Evolutionary conservation across 2,797 vertebrate species (phyloP).

Genomic region (Orientallactaga sibirica): DNA sequence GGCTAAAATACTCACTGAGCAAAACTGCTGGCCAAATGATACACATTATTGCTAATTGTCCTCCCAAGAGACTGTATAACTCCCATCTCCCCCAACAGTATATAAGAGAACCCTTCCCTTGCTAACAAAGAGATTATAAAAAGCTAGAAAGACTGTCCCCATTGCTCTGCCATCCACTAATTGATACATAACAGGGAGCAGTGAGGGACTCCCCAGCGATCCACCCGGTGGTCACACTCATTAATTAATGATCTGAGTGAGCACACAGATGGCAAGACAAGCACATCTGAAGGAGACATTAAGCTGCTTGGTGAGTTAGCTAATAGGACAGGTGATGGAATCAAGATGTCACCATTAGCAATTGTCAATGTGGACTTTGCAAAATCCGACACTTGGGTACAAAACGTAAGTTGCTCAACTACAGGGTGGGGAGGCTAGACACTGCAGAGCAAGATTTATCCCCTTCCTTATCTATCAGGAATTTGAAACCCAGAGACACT

Average conservation of each 20-base stretch:
- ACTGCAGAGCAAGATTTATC: neutral
- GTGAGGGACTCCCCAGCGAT: conserved; percentile 16
- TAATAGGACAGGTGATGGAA: conserved; percentile 70
- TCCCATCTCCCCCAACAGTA: neutral
- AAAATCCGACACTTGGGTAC: neutral
- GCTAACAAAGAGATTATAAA: neutral
- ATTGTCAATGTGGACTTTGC: neutral
- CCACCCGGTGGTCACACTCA: conserved; percentile 18
- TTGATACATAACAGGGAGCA: neutral
- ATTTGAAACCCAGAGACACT: neutral
- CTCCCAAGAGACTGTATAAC: neutral
- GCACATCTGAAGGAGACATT: neutral
- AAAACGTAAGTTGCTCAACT: neutral
- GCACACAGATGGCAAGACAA: conserved; percentile 64
- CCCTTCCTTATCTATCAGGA: neutral
- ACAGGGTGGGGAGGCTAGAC: neutral
- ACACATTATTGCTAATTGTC: conserved; percentile 32
- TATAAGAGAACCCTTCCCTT: neutral
- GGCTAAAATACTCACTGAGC: neutral
- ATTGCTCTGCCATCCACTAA: conserved; percentile 26
- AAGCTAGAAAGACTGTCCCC: neutral
- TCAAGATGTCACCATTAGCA: conserved; percentile 63
- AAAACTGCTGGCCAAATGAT: conserved; percentile 18
- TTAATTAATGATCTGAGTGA: conserved; percentile 63
- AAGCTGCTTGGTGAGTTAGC: conserved; percentile 26